Conservation (phyloP, 2,113 vertebrate genomes). For the Mesembrinibis cayennensis region DNA sequence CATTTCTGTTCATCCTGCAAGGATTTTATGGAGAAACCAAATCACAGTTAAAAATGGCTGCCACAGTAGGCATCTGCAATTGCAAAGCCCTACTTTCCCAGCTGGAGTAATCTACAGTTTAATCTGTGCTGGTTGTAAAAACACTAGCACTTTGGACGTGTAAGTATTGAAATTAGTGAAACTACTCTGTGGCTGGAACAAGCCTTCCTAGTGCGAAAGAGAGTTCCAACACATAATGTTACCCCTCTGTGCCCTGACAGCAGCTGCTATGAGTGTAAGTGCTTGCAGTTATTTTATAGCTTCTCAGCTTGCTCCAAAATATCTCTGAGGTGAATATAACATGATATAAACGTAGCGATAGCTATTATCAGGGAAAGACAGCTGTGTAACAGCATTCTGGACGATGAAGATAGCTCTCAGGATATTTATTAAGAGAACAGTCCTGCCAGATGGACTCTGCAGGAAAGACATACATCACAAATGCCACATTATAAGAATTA, state of each 20-base stretch:
- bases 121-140: not conserved
- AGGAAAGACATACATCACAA: not conserved
- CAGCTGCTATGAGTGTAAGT: not conserved
- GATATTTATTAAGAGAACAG: not conserved
- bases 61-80: not conserved
- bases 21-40: not conserved
- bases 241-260: not conserved
- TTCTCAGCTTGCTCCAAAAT: not conserved
- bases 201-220: not conserved
- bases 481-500: not conserved
- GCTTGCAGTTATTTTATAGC: not conserved
- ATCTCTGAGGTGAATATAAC: not conserved
- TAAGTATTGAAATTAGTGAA: not conserved
- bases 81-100: not conserved
- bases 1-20: not conserved
- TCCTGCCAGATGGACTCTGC: not conserved
- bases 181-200: not conserved
- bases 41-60: not conserved
- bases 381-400: not conserved
- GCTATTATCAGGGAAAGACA: not conserved
- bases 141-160: not conserved
- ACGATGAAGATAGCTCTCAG: not conserved
- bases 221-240: not conserved
- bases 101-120: not conserved
- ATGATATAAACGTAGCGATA: not conserved